These are phyloP conservation scores for Scarus forsteni DNA, from an alignment of 2,797 vertebrate genomes.

Conservation along the genomic window DNA sequence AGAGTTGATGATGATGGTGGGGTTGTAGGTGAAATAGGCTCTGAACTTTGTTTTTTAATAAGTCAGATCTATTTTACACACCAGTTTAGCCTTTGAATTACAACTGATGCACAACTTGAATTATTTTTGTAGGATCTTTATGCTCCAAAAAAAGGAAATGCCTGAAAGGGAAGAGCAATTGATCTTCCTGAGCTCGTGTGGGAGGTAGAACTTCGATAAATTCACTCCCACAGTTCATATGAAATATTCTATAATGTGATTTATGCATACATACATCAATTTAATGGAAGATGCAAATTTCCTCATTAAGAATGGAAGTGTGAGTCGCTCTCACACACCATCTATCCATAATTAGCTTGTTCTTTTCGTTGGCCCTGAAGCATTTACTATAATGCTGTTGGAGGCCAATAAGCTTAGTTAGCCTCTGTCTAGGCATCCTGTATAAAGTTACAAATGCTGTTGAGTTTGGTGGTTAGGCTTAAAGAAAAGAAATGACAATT, in stretches of 20 bases:
- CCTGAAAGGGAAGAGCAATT: conserved; percentile 38
- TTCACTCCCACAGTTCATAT: conserved; percentile 68
- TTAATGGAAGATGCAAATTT: conserved; percentile 97
- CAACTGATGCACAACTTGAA: conserved; percentile 31
- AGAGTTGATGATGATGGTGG: conserved; percentile 53
- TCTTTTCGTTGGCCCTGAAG: conserved; percentile 70
- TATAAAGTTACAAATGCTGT: conserved; percentile 40
- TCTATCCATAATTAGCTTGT: conserved; percentile 76
- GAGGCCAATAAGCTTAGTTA: conserved; percentile 69
- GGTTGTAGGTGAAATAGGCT: conserved; percentile 28
- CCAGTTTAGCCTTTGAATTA: conserved; percentile 13
- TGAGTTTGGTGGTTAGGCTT: conserved; percentile 36
- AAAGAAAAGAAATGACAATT: conserved; percentile 19
- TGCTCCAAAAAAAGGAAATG: conserved; percentile 42
- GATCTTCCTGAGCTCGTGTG: conserved; percentile 53
- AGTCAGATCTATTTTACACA: conserved; percentile 27
- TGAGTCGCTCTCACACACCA: conserved; percentile 70
- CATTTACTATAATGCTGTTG: conserved; percentile 69
- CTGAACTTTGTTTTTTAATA: background rate
- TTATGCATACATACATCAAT: conserved; percentile 86
- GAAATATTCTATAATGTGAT: conserved; percentile 75
- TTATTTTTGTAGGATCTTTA: conserved; percentile 44
- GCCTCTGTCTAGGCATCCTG: conserved; percentile 35
- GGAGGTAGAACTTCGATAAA: conserved; percentile 69
- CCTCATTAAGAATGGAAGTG: conserved; percentile 89